Conservation (phyloP, 2,113 vertebrate genomes). For the Calypte anna region DNA sequence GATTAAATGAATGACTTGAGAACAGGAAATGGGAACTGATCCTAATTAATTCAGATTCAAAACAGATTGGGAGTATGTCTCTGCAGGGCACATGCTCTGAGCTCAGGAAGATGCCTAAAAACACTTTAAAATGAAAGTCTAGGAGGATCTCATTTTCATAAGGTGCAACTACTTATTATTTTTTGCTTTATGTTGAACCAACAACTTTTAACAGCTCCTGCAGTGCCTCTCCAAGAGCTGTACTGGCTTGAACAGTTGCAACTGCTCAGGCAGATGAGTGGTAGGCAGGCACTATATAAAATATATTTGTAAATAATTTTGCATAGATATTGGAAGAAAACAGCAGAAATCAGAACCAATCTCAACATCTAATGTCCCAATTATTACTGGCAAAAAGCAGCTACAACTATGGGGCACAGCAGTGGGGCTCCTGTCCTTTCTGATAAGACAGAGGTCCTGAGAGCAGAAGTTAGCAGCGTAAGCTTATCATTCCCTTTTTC, state of each 20-base stretch:
- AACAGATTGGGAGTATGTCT: background rate
- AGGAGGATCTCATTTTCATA: background rate
- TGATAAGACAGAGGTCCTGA: background rate
- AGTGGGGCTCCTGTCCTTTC: background rate
- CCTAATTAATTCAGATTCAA: slow-evolving; percentile 37
- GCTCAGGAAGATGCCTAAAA: slow-evolving; percentile 1
- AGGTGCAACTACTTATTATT: background rate
- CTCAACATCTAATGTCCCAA: background rate
- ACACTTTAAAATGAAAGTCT: background rate
- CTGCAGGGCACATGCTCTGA: background rate
- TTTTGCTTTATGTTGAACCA: background rate
- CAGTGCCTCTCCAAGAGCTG: background rate
- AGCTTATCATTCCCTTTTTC: background rate
- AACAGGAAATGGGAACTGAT: slow-evolving; percentile 20
- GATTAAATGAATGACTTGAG: background rate
- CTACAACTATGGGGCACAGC: background rate
- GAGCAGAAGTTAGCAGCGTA: background rate
- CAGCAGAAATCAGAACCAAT: background rate
- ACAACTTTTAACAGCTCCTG: background rate
- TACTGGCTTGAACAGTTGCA: background rate
- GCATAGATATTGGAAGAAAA: background rate
- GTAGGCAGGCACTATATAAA: background rate
- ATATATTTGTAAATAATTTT: background rate
- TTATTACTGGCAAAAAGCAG: background rate
- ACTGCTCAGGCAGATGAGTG: background rate